Evolutionary conservation across 1,140 invertebrate genomes (phyloP).

Genomic region (Caenorhabditis briggsae): DNA sequence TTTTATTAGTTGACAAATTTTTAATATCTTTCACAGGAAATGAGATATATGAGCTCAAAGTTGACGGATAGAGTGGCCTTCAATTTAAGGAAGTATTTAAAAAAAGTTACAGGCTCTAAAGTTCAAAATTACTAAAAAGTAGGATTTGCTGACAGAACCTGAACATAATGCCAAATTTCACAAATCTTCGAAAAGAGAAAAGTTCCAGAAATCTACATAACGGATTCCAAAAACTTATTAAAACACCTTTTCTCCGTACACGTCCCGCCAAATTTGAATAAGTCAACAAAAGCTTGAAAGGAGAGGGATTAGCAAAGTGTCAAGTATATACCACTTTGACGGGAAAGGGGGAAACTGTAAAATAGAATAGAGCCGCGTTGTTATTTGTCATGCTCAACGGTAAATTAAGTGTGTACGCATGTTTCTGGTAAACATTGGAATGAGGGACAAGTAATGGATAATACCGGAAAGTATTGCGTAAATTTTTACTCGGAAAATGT

Average conservation of each 20-base stretch:
- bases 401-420: constrained; percentile 19
- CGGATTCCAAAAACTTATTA: constrained; percentile 7
- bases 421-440: neutral
- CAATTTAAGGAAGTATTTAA: too few relatives aligned
- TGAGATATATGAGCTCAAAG: too few relatives aligned
- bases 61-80: too few relatives aligned
- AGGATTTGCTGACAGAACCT: too few relatives aligned
- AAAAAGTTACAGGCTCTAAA: too few relatives aligned
- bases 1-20: too few relatives aligned
- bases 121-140: too few relatives aligned
- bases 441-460: neutral
- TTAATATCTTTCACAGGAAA: too few relatives aligned
- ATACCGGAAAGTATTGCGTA: neutral
- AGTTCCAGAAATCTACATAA: constrained; percentile 41
- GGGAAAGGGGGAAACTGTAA: neutral
- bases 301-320: constrained; percentile 43
- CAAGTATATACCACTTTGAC: constrained; percentile 20
- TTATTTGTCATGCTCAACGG: constrained; percentile 15
- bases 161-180: too few relatives aligned
- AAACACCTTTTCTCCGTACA: neutral
- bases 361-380: neutral
- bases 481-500: too few relatives aligned
- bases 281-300: neutral
- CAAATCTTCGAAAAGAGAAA: neutral
- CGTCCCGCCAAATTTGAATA: constrained; percentile 16